Percentiles rank a stretch among this genome's conserved stretches.
These are phyloP conservation scores for Bacillus rossius DNA, from an alignment of 1,140 invertebrate species.

Conservation along the genomic window DNA sequence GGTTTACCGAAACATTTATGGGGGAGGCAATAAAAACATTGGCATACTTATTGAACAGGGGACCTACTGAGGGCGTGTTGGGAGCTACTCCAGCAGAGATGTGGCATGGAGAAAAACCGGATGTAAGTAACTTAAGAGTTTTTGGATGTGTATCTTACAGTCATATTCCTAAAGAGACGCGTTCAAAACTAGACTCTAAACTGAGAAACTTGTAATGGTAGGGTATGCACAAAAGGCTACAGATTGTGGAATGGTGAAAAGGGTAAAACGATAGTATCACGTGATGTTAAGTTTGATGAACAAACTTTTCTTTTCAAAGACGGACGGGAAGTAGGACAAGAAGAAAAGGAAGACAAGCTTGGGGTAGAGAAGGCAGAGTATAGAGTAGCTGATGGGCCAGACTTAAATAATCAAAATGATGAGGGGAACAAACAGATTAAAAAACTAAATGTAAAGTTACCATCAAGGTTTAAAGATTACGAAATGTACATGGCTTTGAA, in stretches of 20 bases:
- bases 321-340: neutral
- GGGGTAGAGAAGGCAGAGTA: too few species aligned
- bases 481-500: too few species aligned
- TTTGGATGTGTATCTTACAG: conserved; percentile 18
- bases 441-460: too few species aligned
- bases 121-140: conserved; percentile 18
- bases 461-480: too few species aligned
- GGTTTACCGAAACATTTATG: neutral
- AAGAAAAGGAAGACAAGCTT: too few species aligned
- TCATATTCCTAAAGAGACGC: conserved; percentile 17
- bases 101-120: conserved; percentile 11
- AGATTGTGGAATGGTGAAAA: conserved; percentile 7
- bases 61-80: neutral
- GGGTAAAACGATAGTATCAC: neutral
- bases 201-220: conserved; percentile 11
- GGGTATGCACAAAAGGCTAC: conserved; percentile 18
- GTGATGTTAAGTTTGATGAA: conserved; percentile 14
- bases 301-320: conserved; percentile 2
- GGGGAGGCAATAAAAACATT: neutral
- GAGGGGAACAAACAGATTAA: too few species aligned
- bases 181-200: conserved; percentile 12
- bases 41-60: neutral
- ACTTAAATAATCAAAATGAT: too few species aligned
- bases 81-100: conserved; percentile 1
- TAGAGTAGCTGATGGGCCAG: too few species aligned